Evolutionary conservation across 2,888 invertebrate genomes (phyloP), one percentile per base, ranked within the genome.

Genomic region (Strigamia crassipes): DNA sequence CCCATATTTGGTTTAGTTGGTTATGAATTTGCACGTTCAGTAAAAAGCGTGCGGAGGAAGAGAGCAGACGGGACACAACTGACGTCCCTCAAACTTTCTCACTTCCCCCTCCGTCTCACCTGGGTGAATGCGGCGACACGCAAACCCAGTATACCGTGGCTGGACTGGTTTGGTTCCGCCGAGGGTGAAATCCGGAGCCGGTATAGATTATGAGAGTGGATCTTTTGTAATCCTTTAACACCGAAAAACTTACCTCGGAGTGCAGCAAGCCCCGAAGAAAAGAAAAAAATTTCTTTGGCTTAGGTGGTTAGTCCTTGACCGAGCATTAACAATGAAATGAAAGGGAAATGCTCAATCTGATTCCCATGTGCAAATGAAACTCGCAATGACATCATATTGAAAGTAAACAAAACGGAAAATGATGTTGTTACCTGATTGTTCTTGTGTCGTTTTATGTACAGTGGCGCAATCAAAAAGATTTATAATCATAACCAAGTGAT

Each of bases 181-280:
- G 56, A 56, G 56, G 56, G 56, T 56, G 56, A 56, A 56, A 56
- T 56, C 56, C 56, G 56, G 56, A 56, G 56, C 56, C 56, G 56
- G 56, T 56, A 56, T 56, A 56, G 56, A 56, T 56, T 56, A 18
- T 56, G 56, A 56, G 56, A 56, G 56, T 56, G 56, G 56, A 56
- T 56, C 56, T 56, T 56, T 56, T 56, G 56, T 56, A 56, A 56
- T 56, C 56, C 56, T 56, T 56, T 56, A 56, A 56, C 56, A 6
- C 56, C 56, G 8, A 56, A 56, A 56, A 18, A 56, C 56, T 56
- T 56, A 56, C 56, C 56, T 18, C 9, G 1, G 9, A 18, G n/a
- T 56, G 9, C n/a, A 18, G 56, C 56, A n/a, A 18, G 18, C 21
- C 1, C 56, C 6, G 56, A 18, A 56, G n/a, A 0, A 56, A 38